Conservation (phyloP, 2,797 vertebrate genomes). For the Phylloscopus collybita region DNA sequence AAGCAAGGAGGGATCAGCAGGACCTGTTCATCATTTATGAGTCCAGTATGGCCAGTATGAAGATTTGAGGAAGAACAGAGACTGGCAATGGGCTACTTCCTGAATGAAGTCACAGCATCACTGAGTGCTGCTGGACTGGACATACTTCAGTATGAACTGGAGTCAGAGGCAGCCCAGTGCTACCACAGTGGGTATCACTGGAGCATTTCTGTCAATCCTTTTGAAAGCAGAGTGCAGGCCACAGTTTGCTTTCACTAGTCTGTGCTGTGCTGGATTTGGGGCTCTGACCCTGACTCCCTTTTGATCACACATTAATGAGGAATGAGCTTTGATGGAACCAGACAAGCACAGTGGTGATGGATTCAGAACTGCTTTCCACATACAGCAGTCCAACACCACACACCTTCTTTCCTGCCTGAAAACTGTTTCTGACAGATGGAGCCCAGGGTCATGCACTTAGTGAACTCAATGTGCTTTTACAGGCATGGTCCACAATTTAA, state of each 20-base stretch:
- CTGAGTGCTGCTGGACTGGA: not conserved
- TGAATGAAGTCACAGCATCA: not conserved
- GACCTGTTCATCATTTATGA: not conserved
- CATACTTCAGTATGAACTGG: not conserved
- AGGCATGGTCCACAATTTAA: not conserved
- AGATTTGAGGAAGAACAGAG: not conserved
- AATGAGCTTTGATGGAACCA: not conserved
- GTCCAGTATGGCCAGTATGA: not conserved
- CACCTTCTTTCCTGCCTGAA: not conserved
- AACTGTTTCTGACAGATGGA: not conserved
- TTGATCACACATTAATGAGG: not conserved
- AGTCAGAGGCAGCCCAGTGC: not conserved
- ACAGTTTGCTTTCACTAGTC: not conserved
- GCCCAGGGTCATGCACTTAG: not conserved
- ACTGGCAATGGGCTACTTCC: not conserved
- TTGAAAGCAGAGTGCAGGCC: rapidly evolving
- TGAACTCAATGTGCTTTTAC: not conserved
- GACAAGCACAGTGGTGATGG: not conserved
- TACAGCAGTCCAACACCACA: not conserved
- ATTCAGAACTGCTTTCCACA: not conserved
- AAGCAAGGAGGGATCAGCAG: not conserved
- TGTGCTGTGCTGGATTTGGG: not conserved
- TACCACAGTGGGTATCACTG: not conserved
- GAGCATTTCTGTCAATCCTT: not conserved
- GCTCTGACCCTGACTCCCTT: rapidly evolving